A percentile compares a stretch with the other conserved stretches of the same genome.
Conservation (phyloP, 2,113 vertebrate species). For the Thunnus thynnus region DNA sequence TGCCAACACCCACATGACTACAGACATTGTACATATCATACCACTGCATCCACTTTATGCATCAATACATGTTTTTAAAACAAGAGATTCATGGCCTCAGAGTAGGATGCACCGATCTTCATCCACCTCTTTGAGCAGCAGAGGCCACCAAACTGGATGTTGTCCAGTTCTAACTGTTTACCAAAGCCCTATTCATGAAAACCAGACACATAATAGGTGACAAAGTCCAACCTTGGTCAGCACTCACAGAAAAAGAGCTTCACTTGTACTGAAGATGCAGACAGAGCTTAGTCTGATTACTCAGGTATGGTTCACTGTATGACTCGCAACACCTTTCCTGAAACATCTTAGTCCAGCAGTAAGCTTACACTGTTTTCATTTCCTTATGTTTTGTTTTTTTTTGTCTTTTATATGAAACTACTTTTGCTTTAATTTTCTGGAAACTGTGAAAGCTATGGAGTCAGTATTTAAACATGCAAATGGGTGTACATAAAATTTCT, state of each 20-base stretch:
- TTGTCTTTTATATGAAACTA: too few relatives aligned
- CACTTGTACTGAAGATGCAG: not conserved
- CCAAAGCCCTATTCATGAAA: not conserved
- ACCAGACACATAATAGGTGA: not conserved
- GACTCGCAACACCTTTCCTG: not conserved
- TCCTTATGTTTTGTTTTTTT: too few relatives aligned
- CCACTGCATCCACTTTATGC: not conserved
- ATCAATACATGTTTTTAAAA: not conserved
- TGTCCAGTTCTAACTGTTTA: not conserved
- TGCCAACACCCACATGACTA: not conserved
- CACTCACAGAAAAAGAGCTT: not conserved
- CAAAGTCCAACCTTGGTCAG: slow-evolving; percentile 1
- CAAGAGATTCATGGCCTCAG: not conserved
- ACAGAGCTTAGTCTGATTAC: not conserved
- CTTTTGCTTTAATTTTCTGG: too few relatives aligned
- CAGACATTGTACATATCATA: not conserved
- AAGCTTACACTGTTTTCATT: too few relatives aligned
- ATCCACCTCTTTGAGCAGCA: not conserved
- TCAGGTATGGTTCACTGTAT: not conserved
- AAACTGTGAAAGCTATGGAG: too few relatives aligned
- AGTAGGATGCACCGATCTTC: not conserved
- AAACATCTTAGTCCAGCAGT: too few relatives aligned
- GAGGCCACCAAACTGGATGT: not conserved
- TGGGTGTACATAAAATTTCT: not conserved
- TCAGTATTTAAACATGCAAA: not conserved